These are phyloP conservation scores for Steatocranus sp. DNA, from an alignment of 2,797 vertebrate species.

Conservation along the genomic window DNA sequence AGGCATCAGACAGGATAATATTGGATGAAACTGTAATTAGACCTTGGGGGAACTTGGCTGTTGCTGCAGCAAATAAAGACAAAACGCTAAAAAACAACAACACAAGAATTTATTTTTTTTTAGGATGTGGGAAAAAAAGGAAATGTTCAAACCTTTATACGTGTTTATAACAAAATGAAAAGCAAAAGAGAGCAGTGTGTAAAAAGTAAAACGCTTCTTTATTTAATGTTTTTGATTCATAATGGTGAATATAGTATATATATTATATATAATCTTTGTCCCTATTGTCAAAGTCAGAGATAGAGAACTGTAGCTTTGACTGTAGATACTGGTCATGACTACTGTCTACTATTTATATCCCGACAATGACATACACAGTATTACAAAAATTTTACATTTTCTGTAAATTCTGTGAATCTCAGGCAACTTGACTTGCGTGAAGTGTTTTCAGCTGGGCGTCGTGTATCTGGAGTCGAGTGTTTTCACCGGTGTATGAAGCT, in stretches of 20 bases:
- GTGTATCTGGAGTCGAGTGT: neutral
- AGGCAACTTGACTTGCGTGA: neutral
- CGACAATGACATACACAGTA: neutral
- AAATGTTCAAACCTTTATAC: neutral
- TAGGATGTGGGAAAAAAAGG: rapidly evolving
- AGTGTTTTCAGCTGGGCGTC: neutral
- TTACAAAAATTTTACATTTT: rapidly evolving
- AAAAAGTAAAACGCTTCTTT: neutral
- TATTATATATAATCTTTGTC: neutral
- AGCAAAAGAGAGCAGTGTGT: neutral
- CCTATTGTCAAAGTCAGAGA: neutral
- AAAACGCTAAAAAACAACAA: neutral
- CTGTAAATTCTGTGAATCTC: neutral
- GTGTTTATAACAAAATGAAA: neutral
- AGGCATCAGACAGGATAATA: neutral
- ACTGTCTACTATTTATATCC: neutral
- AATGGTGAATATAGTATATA: neutral
- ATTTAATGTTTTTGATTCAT: neutral
- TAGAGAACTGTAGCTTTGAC: neutral
- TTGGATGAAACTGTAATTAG: slow-evolving; percentile 34
- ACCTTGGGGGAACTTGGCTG: slow-evolving; percentile 1
- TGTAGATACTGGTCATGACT: neutral
- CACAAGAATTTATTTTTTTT: rapidly evolving
- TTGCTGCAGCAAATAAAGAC: neutral
- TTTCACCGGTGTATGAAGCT: neutral